These are phyloP conservation scores for Trididemnum nubilum DNA, from an alignment of 23 tunicate genomes.

Conservation along the genomic window DNA sequence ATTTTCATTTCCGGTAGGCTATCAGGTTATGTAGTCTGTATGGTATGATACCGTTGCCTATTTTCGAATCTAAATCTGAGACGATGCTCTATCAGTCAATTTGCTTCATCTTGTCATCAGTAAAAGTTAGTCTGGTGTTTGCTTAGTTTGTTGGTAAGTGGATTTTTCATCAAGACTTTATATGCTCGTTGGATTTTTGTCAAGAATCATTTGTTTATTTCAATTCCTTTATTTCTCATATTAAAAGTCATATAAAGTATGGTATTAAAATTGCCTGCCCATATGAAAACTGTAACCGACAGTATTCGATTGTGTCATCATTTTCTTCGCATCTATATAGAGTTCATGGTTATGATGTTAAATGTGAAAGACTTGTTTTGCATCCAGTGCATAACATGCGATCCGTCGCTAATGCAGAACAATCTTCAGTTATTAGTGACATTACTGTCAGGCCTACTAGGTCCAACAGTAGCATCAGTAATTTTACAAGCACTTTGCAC, in stretches of 20 bases:
- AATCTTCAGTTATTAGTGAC: neutral
- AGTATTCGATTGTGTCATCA: neutral
- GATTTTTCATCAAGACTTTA: neutral
- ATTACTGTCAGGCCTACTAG: neutral
- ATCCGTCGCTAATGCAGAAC: neutral
- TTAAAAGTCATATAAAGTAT: neutral
- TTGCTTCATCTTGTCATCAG: no score
- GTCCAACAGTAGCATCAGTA: neutral
- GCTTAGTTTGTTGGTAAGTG: no score
- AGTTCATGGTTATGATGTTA: neutral
- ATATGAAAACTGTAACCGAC: neutral
- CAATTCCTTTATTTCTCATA: neutral
- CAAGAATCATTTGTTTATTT: neutral
- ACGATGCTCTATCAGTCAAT: no score
- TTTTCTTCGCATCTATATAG: neutral
- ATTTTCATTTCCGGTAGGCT: no score
- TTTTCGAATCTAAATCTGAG: no score
- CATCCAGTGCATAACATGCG: no score
- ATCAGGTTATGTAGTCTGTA: no score
- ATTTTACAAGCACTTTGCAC: neutral
- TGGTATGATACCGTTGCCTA: no score
- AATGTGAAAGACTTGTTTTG: neutral
- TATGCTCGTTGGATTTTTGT: neutral
- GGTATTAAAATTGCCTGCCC: neutral
- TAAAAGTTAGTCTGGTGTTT: no score